Percentiles rank a stretch among this genome's conserved stretches.
phyloP scores from a whole-genome alignment of 2,113 vertebrate species.

The Etia nguti region DNA sequence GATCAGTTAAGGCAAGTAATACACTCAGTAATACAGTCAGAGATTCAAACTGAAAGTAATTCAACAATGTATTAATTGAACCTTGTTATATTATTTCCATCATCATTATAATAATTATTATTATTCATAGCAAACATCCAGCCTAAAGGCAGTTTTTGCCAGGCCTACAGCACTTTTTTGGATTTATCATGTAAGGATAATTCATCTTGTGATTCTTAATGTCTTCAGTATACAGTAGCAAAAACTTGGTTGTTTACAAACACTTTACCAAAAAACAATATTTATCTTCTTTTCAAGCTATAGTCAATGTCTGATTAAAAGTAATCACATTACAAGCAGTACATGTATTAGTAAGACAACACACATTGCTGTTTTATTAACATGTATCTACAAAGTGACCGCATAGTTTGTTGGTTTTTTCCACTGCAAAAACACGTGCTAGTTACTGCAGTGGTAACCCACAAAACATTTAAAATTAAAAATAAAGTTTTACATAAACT shows the following conservation, averaged over 20 bases:
- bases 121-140: neutral
- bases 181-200: neutral
- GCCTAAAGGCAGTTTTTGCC: neutral
- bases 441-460: neutral
- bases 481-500: neutral
- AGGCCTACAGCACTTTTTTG: neutral
- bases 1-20: neutral
- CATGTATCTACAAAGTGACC: neutral
- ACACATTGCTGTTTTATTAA: rapidly evolving
- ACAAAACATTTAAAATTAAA: neutral
- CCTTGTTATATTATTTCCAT: neutral
- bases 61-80: neutral
- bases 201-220: neutral
- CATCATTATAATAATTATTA: neutral
- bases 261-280: neutral
- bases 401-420: neutral
- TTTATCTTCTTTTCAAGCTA: neutral
- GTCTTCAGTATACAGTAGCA: neutral
- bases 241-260: neutral
- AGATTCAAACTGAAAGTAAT: neutral
- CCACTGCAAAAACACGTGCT: neutral
- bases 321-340: neutral
- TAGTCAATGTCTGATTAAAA: neutral
- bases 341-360: neutral
- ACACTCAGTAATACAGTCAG: neutral